Evolutionary conservation across 2,113 vertebrate genomes (phyloP).

Genomic region (Malurus elegans): DNA sequence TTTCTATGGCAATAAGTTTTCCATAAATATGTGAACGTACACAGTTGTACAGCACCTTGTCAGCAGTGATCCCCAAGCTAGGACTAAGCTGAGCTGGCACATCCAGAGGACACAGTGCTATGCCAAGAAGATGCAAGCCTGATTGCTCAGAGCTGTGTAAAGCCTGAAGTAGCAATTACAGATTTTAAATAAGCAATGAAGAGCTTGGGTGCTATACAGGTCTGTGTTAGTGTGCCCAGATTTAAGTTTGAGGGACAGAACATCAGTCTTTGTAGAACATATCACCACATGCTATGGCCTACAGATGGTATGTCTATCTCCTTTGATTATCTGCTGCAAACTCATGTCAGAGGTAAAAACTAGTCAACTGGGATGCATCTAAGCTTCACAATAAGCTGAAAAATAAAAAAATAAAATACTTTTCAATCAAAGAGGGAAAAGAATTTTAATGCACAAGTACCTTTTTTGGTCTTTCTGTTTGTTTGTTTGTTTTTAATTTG

Average conservation of each 20-base stretch:
- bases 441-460: not conserved
- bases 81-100: not conserved
- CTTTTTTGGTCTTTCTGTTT: rapidly evolving
- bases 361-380: not conserved
- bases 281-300: rapidly evolving
- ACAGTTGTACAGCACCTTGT: not conserved
- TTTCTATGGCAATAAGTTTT: not conserved
- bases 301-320: not conserved
- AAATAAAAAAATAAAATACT: not conserved
- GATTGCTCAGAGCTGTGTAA: not conserved
- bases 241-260: not conserved
- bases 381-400: not conserved
- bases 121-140: not conserved
- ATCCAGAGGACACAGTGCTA: not conserved
- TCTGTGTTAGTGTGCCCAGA: not conserved
- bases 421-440: rapidly evolving
- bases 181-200: not conserved
- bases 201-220: not conserved
- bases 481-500: not conserved
- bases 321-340: not conserved
- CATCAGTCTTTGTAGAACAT: not conserved
- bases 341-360: not conserved
- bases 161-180: not conserved
- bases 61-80: not conserved
- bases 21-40: not conserved